Percentiles rank a stretch among this genome's conserved stretches.
Evolutionary conservation across 2,888 invertebrate genomes (phyloP).

Genomic region (Nudaria mundana): DNA sequence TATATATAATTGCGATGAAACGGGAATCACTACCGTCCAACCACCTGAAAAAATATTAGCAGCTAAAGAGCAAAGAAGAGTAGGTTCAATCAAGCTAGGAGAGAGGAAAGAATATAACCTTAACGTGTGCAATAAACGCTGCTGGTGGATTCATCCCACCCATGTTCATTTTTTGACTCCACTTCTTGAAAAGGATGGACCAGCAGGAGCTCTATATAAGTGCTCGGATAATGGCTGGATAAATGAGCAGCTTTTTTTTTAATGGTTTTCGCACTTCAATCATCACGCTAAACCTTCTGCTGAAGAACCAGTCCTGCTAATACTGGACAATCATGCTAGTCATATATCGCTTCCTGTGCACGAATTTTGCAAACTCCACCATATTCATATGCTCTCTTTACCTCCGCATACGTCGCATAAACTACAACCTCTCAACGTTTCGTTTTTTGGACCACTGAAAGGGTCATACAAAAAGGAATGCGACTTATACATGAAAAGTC

Average conservation of each 20-base stretch:
- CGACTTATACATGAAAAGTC: slow-evolving; percentile 10
- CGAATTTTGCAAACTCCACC: slow-evolving; percentile 3
- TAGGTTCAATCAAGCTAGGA: slow-evolving; percentile 56
- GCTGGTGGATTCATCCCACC: slow-evolving; percentile 55
- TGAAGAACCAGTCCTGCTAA: not conserved
- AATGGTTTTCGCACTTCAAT: slow-evolving; percentile 25
- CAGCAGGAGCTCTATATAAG: slow-evolving; percentile 41
- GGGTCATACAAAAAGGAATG: slow-evolving; percentile 12
- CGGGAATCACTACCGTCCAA: slow-evolving; percentile 55
- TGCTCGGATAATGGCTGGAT: slow-evolving; percentile 18
- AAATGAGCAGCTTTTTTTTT: slow-evolving; percentile 22
- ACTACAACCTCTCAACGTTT: slow-evolving; percentile 5
- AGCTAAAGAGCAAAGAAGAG: slow-evolving; percentile 50
- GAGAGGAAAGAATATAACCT: slow-evolving; percentile 50
- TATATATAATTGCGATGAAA: slow-evolving; percentile 60
- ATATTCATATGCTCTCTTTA: slow-evolving; percentile 23
- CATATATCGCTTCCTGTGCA: not conserved
- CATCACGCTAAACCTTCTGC: slow-evolving; percentile 4
- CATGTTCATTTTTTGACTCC: slow-evolving; percentile 67
- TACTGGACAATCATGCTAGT: slow-evolving; percentile 9
- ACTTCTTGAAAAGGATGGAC: slow-evolving; percentile 49
- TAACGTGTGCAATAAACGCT: slow-evolving; percentile 56
- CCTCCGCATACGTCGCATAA: slow-evolving; percentile 28
- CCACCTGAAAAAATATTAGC: slow-evolving; percentile 49
- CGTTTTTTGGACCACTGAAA: slow-evolving; percentile 14